Evolutionary conservation across 2,797 vertebrate species (phyloP).

Genomic region (Hapalemur alaotrensis): DNA sequence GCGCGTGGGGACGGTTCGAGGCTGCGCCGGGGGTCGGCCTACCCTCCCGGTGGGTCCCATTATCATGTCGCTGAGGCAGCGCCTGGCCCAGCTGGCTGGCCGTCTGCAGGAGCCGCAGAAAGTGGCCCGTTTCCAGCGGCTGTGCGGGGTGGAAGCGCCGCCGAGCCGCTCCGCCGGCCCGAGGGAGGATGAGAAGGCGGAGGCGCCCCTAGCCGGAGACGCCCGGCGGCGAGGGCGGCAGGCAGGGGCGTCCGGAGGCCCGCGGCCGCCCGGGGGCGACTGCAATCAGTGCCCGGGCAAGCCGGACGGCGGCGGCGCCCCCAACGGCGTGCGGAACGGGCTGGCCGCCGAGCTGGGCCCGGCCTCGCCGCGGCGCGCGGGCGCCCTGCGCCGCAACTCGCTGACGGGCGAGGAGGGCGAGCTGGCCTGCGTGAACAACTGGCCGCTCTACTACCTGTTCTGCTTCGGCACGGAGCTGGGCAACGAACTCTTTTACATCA

Average conservation of each 20-base stretch:
- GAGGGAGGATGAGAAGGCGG: neutral
- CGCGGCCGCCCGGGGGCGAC: slow-evolving; percentile 50
- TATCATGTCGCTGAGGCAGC: slow-evolving; percentile 78
- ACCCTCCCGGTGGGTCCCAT: neutral
- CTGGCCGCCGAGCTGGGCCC: slow-evolving; percentile 58
- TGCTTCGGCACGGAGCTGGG: slow-evolving; percentile 95
- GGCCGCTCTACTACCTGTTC: slow-evolving; percentile 93
- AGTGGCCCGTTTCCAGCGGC: slow-evolving; percentile 92
- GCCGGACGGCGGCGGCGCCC: slow-evolving; percentile 39
- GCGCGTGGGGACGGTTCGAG: neutral
- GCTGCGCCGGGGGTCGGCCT: neutral
- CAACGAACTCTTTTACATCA: slow-evolving; percentile 97
- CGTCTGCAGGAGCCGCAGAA: slow-evolving; percentile 90
- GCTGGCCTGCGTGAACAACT: slow-evolving; percentile 89
- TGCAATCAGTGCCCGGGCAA: slow-evolving; percentile 45
- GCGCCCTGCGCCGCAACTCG: slow-evolving; percentile 91
- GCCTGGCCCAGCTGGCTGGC: slow-evolving; percentile 74
- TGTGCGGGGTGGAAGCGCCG: slow-evolving; percentile 90
- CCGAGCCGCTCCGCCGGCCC: neutral
- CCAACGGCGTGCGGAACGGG: slow-evolving; percentile 71
- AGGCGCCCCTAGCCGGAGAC: neutral
- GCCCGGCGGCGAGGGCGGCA: slow-evolving; percentile 41
- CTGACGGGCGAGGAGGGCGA: slow-evolving; percentile 92
- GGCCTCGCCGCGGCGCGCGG: neutral
- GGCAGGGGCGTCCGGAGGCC: slow-evolving; percentile 18